phyloP scores from a whole-genome alignment of 2,113 vertebrate species.

The Puffinus mauretanicus region DNA sequence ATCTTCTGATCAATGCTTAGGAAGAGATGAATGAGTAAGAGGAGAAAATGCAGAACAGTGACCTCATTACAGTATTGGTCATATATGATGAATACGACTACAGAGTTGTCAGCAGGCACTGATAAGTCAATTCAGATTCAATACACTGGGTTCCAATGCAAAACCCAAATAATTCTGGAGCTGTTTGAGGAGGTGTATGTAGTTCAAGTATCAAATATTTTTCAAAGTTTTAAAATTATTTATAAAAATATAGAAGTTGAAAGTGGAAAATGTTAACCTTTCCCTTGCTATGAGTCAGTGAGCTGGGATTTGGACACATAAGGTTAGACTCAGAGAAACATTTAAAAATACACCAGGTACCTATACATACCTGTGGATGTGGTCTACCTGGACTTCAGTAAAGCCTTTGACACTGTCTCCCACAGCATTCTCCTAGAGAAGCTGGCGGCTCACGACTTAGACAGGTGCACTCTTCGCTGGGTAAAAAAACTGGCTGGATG shows the following conservation, averaged over 20 bases:
- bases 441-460: too few relatives aligned
- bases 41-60: background rate
- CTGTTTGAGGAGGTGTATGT: background rate
- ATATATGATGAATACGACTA: background rate
- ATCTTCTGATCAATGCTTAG: background rate
- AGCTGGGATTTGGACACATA: background rate
- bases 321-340: background rate
- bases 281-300: background rate
- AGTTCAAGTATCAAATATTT: background rate
- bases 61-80: background rate
- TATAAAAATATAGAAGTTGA: background rate
- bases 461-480: too few relatives aligned
- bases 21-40: background rate
- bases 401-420: too few relatives aligned
- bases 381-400: too few relatives aligned
- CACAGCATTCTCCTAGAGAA: too few relatives aligned
- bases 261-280: background rate
- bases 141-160: background rate
- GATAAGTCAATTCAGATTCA: background rate
- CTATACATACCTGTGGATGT: background rate
- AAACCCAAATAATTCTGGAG: background rate
- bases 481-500: too few relatives aligned
- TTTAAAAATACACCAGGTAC: background rate
- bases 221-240: background rate
- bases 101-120: background rate